Percentiles rank a stretch among this genome's conserved stretches.
Evolutionary conservation across 2,113 vertebrate genomes (phyloP).

Genomic region (Takifugu bimaculatus): DNA sequence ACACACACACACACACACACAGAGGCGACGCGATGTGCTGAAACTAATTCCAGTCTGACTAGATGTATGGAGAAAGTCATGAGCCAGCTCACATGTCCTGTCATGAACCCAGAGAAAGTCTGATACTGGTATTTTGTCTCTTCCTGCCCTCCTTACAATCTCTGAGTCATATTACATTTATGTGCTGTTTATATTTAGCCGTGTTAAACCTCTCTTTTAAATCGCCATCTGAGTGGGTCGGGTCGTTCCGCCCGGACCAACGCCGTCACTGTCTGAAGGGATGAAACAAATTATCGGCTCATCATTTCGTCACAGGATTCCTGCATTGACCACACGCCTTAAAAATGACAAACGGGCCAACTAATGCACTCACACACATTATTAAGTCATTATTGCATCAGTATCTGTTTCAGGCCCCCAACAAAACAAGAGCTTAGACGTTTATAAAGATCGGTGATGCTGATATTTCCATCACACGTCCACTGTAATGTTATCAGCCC

Average conservation of each 20-base stretch:
- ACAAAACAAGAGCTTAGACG: no score
- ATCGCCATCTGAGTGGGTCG: slow-evolving; percentile 10
- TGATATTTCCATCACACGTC: no score
- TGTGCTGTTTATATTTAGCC: slow-evolving; percentile 15
- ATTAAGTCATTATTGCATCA: no score
- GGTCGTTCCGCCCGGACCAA: background rate
- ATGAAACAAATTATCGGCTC: background rate
- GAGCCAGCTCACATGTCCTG: background rate
- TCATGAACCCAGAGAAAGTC: background rate
- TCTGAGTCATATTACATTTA: slow-evolving; percentile 25
- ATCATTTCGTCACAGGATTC: background rate
- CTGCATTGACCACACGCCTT: background rate
- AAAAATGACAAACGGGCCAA: background rate
- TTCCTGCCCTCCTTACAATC: slow-evolving; percentile 8
- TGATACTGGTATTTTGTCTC: slow-evolving; percentile 2
- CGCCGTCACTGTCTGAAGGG: background rate
- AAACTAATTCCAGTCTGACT: no score
- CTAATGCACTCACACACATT: background rate
- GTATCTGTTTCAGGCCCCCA: no score
- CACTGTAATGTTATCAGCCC: no score
- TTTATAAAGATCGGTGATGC: no score
- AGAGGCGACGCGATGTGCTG: no score
- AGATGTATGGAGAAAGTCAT: background rate
- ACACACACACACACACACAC: no score
- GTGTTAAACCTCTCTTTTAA: slow-evolving; percentile 15